Percentiles rank a stretch among this genome's conserved stretches.
These are phyloP conservation scores for Scomber scombrus DNA, from an alignment of 2,113 vertebrate species.

Conservation along the genomic window DNA sequence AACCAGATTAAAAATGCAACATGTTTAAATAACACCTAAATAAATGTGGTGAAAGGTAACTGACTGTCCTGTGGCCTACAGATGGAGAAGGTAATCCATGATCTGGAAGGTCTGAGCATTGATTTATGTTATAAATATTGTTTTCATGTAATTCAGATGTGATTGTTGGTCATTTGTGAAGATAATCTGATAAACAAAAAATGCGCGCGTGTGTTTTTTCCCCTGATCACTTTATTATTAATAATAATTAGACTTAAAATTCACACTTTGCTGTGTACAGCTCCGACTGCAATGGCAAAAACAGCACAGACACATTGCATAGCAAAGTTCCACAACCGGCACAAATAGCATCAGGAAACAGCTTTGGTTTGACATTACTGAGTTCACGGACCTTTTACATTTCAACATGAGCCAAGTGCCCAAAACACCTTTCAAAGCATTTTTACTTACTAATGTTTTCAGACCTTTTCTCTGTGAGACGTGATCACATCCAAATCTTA, in stretches of 20 bases:
- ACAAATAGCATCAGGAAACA: conserved; percentile 46
- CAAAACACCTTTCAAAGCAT: conserved; percentile 26
- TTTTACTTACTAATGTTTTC: conserved; percentile 19
- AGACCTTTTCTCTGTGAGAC: conserved; percentile 12
- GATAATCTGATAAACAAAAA: not conserved
- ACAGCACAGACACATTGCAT: conserved; percentile 30
- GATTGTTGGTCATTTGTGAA: too few relatives aligned
- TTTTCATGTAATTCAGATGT: not conserved
- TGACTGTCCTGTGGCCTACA: too few relatives aligned
- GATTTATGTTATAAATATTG: not conserved
- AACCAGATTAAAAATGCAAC: too few relatives aligned
- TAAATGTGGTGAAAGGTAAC: too few relatives aligned
- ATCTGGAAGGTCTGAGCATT: too few relatives aligned
- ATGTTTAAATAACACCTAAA: too few relatives aligned
- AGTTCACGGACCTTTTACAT: conserved; percentile 30
- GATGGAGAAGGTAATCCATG: too few relatives aligned
- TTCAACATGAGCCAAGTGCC: not conserved
- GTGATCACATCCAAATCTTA: conserved; percentile 13
- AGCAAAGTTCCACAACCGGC: conserved; percentile 50
- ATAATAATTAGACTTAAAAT: not conserved
- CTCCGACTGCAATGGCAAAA: conserved; percentile 22
- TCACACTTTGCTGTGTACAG: conserved; percentile 22
- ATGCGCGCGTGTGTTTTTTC: not conserved
- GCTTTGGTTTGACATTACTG: conserved; percentile 54
- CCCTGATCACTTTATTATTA: conserved; percentile 58